These are phyloP conservation scores for Papilio helenus DNA, from an alignment of 1,140 invertebrate genomes.

Conservation along the genomic window DNA sequence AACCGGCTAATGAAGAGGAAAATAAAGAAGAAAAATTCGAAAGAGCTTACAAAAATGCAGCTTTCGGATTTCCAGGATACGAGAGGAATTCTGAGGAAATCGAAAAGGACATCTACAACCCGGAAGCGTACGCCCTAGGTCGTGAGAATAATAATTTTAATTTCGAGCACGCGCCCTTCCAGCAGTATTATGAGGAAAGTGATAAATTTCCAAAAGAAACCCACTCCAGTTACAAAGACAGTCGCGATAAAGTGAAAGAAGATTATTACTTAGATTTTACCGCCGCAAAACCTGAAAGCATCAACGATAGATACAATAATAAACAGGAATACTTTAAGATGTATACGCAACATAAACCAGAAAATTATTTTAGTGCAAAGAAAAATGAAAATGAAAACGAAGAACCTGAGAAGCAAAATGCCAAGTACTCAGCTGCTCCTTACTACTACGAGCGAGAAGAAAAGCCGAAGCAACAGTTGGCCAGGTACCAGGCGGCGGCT, in stretches of 20 bases:
- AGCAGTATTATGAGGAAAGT: slow-evolving; percentile 64
- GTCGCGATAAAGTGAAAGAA: slow-evolving; percentile 68
- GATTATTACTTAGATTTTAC: slow-evolving; percentile 70
- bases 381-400: slow-evolving; percentile 57
- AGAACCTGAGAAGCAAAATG: slow-evolving; percentile 56
- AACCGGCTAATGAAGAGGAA: slow-evolving; percentile 64
- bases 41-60: slow-evolving; percentile 75
- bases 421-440: slow-evolving; percentile 56
- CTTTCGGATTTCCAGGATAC: slow-evolving; percentile 73
- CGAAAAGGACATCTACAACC: slow-evolving; percentile 74
- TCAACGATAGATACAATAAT: slow-evolving; percentile 58
- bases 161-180: slow-evolving; percentile 62
- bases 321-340: slow-evolving; percentile 72
- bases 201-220: slow-evolving; percentile 67
- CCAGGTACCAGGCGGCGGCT: slow-evolving; percentile 55
- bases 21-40: slow-evolving; percentile 79
- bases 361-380: slow-evolving; percentile 52
- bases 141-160: slow-evolving; percentile 58
- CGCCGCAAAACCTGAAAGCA: slow-evolving; percentile 64
- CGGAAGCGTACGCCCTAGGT: slow-evolving; percentile 62
- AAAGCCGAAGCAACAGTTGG: slow-evolving; percentile 57
- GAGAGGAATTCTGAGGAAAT: slow-evolving; percentile 53
- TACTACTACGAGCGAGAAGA: slow-evolving; percentile 47
- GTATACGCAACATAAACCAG: slow-evolving; percentile 64
- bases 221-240: slow-evolving; percentile 67